These are phyloP conservation scores for Orchesella flavescens DNA, from an alignment of 2,888 invertebrate species.

Conservation along the genomic window DNA sequence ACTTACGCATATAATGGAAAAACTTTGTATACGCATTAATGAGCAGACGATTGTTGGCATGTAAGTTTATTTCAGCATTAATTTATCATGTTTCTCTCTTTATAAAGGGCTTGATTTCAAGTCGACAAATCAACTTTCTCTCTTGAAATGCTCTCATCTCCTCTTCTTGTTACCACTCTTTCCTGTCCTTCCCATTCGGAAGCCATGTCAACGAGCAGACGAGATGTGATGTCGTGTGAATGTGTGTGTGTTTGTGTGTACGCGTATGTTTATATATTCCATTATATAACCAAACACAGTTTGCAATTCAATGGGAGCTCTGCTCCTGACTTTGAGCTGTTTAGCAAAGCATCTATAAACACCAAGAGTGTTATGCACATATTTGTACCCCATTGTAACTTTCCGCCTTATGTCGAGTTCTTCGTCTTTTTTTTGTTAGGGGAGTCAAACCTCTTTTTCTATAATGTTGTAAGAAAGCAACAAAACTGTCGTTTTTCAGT, in stretches of 20 bases:
- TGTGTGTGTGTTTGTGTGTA: not conserved
- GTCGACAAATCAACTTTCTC: conserved; percentile 32
- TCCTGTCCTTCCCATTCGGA: conserved; percentile 43
- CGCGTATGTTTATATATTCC: not conserved
- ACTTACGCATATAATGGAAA: not conserved
- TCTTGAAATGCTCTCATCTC: conserved; percentile 31
- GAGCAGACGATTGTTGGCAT: conserved; percentile 23
- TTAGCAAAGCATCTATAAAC: not conserved
- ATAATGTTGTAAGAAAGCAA: conserved; percentile 28
- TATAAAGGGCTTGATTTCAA: not conserved
- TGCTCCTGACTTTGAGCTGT: conserved; percentile 7
- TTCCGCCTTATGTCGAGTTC: conserved; percentile 40
- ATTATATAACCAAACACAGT: not conserved
- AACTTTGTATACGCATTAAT: conserved; percentile 12
- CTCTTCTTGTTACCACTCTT: conserved; percentile 41
- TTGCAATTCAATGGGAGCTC: not conserved
- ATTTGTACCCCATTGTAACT: conserved; percentile 36
- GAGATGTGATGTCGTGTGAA: not conserved
- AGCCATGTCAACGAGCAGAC: not conserved
- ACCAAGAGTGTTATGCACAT: conserved; percentile 12
- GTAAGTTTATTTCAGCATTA: conserved; percentile 30
- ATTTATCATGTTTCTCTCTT: conserved; percentile 1
- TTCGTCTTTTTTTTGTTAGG: conserved; percentile 29
- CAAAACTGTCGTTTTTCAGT: conserved; percentile 59
- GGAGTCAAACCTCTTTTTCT: conserved; percentile 33